Base-by-base conservation (phyloP, 2,113 vertebrate species). In the Pituophis catenifer region DNA sequence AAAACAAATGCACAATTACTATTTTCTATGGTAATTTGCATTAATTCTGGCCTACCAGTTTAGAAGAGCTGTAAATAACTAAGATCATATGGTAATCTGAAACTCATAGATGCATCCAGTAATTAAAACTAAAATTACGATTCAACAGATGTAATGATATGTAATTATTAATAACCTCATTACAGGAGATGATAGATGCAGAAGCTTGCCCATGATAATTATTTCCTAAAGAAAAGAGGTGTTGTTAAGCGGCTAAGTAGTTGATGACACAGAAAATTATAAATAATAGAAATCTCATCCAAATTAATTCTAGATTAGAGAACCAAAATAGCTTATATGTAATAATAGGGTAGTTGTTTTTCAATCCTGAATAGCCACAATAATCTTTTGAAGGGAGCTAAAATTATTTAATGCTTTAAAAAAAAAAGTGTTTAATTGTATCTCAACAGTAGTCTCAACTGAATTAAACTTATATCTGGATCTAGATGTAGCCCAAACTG, bases 261-360 rank as follows among this genome's bases (percentile, higher is more conserved):
- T 26, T 95, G 90, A 95, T 96, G 96, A 95, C 62, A 97, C 62
- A 94, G 94, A 96, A 97, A 98, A 97, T 97, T 96, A 96, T 87
- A 96, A 94, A 94, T 97, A 96, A 97, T 94, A 57, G 91, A 96
- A 97, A 96, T 21, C 95, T 57, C 94, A 85, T 4, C 93, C 44
- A 96, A 96, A 95, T 96, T 97, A 96, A 94, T 95, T 96, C n/a
- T 95, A 94, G 9, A 97, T 96, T 97, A 96, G 91, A 96, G 92
- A 81, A 52, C 94, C 90, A 95, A 44, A 96, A 95, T 70, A 94
- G 86, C 92, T 96, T 95, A 1, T 93, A 62, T 92, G 96, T 97
- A 92, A 94, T 92, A 94, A 95, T 90, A 92, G 17, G 70, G 91
- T 15, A 26, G 92, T 2, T 8, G 94, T 96, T 96, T 96, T 96